Conservation (phyloP, 2,113 vertebrate genomes). For the Gallinago paraguaiae region DNA sequence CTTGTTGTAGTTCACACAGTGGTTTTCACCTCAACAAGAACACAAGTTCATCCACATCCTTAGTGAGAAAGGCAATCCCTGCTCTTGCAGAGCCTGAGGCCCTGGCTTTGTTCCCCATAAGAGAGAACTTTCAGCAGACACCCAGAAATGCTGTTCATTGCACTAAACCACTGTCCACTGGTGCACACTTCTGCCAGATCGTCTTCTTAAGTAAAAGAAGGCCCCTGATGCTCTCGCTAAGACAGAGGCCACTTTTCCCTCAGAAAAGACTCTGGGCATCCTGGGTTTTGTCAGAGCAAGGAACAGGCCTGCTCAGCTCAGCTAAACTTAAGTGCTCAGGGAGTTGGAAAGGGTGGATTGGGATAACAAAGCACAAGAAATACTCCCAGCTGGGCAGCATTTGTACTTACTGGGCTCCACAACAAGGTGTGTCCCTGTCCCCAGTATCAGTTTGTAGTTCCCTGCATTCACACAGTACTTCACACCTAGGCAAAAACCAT, state of each 20-base stretch:
- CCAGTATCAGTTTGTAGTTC: not conserved
- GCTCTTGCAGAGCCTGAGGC: not conserved
- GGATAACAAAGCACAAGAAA: not conserved
- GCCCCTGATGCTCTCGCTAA: not conserved
- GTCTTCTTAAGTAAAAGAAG: not conserved
- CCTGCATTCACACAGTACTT: not conserved
- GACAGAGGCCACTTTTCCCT: too few relatives aligned
- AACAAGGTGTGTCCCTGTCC: not conserved
- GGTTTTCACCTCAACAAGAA: too few relatives aligned
- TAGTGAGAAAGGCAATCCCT: not conserved
- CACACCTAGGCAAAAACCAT: not conserved
- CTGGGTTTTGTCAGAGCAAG: not conserved
- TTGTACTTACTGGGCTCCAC: not conserved
- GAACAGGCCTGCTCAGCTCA: not conserved
- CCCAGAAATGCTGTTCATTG: not conserved
- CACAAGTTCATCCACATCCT: not conserved
- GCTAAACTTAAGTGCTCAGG: not conserved
- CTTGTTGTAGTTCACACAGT: too few relatives aligned
- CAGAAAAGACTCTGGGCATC: not conserved
- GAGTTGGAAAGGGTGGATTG: too few relatives aligned
- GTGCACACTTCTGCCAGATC: not conserved
- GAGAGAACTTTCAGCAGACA: not conserved
- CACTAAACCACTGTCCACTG: not conserved
- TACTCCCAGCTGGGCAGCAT: not conserved
- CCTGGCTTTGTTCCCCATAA: not conserved